These are phyloP conservation scores for Okapia johnstoni DNA, from an alignment of 2,113 vertebrate species.

Conservation along the genomic window DNA sequence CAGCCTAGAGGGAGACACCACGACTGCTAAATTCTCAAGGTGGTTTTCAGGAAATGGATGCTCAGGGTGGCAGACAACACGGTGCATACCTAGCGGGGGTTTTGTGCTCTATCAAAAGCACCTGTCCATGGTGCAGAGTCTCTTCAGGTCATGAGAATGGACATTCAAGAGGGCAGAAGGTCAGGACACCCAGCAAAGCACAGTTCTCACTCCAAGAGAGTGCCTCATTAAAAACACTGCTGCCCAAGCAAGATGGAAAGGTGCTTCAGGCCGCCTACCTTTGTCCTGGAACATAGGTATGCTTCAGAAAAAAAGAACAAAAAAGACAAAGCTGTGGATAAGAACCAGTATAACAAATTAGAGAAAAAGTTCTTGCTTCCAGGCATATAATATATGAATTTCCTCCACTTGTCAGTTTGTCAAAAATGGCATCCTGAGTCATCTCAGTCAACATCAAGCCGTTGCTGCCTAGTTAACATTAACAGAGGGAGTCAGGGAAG, in stretches of 20 bases:
- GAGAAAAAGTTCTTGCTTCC: neutral
- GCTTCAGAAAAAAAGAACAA: neutral
- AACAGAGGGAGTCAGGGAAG: neutral
- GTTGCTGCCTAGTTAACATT: neutral
- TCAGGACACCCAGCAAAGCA: neutral
- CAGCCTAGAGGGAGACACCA: neutral
- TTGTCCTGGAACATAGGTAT: neutral
- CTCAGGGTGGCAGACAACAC: neutral
- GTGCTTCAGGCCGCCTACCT: neutral
- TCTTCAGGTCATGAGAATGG: neutral
- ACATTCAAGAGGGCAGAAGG: neutral
- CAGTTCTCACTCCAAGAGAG: neutral
- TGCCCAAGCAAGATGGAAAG: neutral
- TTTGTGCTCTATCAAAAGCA: neutral
- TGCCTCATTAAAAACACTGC: neutral
- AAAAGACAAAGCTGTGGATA: neutral
- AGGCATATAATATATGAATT: neutral
- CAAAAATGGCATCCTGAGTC: conserved; percentile 4
- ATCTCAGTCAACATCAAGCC: neutral
- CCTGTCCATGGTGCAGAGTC: neutral
- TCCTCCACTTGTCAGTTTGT: neutral
- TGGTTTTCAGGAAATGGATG: neutral
- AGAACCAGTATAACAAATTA: neutral
- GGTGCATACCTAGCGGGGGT: accelerated
- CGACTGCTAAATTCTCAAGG: neutral